A percentile compares a stretch with the other conserved stretches of the same genome.
phyloP scores from a whole-genome alignment of 2,113 vertebrate species.

The Sturnus vulgaris region DNA sequence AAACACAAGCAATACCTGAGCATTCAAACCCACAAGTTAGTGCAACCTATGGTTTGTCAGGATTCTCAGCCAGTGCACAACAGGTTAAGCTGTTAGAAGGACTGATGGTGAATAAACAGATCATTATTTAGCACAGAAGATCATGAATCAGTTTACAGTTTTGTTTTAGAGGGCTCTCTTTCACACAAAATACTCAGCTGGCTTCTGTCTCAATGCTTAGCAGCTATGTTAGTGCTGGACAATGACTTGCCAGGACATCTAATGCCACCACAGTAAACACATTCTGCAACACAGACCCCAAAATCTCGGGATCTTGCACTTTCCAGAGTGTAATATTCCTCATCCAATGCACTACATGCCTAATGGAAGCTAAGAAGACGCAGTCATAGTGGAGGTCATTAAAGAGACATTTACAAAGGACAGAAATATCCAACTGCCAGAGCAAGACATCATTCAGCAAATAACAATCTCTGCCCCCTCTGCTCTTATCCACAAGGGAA shows the following conservation, averaged over 20 bases:
- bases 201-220: neutral
- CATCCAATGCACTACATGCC: neutral
- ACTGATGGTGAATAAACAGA: neutral
- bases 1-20: neutral
- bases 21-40: neutral
- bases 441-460: neutral
- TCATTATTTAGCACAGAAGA: neutral
- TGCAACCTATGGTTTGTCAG: neutral
- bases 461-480: neutral
- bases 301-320: neutral
- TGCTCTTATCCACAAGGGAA: neutral
- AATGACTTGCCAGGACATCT: neutral
- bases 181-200: neutral
- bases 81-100: neutral
- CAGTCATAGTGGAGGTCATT: neutral
- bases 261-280: slow-evolving; percentile 18
- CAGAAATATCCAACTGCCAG: neutral
- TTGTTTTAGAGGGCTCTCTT: neutral
- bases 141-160: neutral
- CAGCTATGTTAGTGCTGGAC: neutral
- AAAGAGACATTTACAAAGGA: neutral
- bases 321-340: neutral
- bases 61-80: neutral
- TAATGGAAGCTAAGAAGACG: neutral
- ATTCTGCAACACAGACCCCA: neutral